Evolutionary conservation across 2,797 vertebrate species (phyloP).

Genomic region (Lithobates pipiens): DNA sequence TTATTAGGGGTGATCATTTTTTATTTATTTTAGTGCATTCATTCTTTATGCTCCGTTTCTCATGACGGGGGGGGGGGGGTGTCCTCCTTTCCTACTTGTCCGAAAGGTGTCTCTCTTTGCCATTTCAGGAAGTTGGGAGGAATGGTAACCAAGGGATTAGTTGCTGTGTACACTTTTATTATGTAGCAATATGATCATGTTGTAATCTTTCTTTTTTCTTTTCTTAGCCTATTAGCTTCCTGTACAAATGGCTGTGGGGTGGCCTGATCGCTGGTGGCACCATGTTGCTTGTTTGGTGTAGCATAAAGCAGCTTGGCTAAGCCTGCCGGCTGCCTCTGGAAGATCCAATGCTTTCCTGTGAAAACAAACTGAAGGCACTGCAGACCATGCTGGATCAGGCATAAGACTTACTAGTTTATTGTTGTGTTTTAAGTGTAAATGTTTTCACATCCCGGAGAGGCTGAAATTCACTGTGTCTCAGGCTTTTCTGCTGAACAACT

Average conservation of each 20-base stretch:
- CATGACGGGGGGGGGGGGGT: too few relatives aligned
- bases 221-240: constrained; percentile 30
- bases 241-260: constrained; percentile 52
- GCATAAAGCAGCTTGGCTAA: constrained; percentile 48
- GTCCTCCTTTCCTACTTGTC: too few relatives aligned
- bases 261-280: constrained; percentile 49
- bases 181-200: neutral
- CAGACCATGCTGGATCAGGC: neutral
- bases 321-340: neutral
- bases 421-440: neutral
- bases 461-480: neutral
- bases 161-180: too few relatives aligned
- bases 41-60: too few relatives aligned
- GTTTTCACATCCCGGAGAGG: neutral
- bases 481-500: neutral
- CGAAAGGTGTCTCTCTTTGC: too few relatives aligned
- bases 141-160: too few relatives aligned
- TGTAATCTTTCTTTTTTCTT: neutral
- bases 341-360: neutral
- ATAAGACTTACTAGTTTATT: neutral
- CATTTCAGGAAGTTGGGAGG: too few relatives aligned
- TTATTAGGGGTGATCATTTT: too few relatives aligned
- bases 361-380: neutral
- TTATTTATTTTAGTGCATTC: too few relatives aligned
- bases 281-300: constrained; percentile 52